These are phyloP conservation scores for Phaethornis superciliosus DNA, from an alignment of 2,113 vertebrate genomes.

Conservation along the genomic window DNA sequence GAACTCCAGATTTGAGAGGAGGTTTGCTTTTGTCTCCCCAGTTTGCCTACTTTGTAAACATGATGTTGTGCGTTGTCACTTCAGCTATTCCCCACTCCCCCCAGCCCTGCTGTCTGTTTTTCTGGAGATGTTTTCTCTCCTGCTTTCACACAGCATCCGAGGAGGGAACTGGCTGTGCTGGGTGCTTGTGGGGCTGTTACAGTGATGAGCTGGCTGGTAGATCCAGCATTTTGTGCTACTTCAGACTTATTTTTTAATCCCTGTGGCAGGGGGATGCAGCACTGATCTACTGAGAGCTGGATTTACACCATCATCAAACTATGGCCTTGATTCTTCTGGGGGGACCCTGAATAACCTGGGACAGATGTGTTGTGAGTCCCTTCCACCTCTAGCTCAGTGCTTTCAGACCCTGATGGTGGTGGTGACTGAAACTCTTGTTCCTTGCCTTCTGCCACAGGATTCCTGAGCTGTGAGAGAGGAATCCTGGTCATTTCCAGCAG, in stretches of 20 bases:
- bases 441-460: not conserved
- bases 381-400: not conserved
- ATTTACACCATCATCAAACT: not conserved
- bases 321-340: not conserved
- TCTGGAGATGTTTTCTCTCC: conserved; percentile 17
- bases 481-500: not conserved
- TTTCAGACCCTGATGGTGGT: not conserved
- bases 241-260: not conserved
- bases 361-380: not conserved
- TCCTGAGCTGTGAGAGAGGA: not conserved
- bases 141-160: not conserved
- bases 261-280: not conserved
- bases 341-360: not conserved
- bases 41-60: conserved; percentile 44
- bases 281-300: not conserved
- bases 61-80: not conserved
- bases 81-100: not conserved
- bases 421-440: not conserved
- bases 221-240: not conserved
- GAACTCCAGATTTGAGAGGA: conserved; percentile 8
- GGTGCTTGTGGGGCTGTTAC: not conserved
- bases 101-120: not conserved
- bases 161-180: not conserved
- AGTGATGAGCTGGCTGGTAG: not conserved
- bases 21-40: not conserved